Evolutionary conservation across 2,888 invertebrate species (phyloP), one percentile per base, ranked within the genome.

Genomic region (Stenurella melanura): DNA sequence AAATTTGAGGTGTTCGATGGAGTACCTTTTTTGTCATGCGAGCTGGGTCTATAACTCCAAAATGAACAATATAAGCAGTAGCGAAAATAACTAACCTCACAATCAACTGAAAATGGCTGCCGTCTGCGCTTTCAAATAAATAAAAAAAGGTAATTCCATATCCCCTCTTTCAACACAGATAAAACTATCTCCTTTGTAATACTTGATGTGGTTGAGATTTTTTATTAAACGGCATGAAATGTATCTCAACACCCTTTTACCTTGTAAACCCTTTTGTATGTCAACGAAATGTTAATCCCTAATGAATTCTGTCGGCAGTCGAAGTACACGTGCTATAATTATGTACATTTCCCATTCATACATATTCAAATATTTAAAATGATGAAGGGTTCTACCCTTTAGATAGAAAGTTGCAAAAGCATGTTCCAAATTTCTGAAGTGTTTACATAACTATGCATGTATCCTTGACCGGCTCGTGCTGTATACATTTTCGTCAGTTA

Each of bases 331-430:
- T 64, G 64, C 64, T 50, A 5, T 38, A 18, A 26, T 15, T 64
- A 18, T 42, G 61, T 64, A 61, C 5, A 42, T 19, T 12, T 21
- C 15, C 42, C 42, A 64, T 42, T 64, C 42, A 64, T 64, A 19
- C 64, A 64, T 42, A 64, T 64, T 64, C 42, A 64, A 30, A 21
- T 61, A 30, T 26, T n/a, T 61, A n/a, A 61, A 61, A 15, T 30
- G 15, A 21, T 6, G 17, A 61, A 61, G 61, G 61, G 61, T n/a
- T 15, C n/a, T 30, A 58, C 9, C 19, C 58, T 2, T 19, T 17
- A n/a, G 26, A 60, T 15, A 9, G 26, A 12, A 60, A 60, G 12
- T 19, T 19, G 21, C 7, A 30, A 61, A 61, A 61, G 26, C 11
- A 30, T n/a, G 11, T 61, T 61, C 61, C 30, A 61, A 30, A 30